phyloP scores from a whole-genome alignment of 2,113 vertebrate species.

The Pteruthius melanotis region DNA sequence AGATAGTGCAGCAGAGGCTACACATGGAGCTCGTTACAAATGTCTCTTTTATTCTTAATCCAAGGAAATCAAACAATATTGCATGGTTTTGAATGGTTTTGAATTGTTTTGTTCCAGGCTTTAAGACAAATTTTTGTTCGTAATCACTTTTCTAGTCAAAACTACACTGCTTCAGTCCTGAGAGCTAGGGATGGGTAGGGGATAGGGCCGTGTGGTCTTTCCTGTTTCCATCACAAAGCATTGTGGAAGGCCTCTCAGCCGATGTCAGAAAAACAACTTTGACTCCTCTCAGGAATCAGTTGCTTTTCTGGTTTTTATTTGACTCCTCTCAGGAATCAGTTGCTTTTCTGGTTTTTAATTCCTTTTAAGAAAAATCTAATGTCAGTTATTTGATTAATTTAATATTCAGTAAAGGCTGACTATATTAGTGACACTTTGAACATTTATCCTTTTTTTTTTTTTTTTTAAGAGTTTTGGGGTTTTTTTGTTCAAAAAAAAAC shows the following conservation, averaged over 20 bases:
- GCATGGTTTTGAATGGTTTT: background rate
- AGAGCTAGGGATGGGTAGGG: background rate
- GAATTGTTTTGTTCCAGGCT: background rate
- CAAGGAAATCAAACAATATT: background rate
- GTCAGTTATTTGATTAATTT: background rate
- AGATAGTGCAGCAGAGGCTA: too few species aligned
- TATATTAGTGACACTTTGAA: background rate
- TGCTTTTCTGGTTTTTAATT: background rate
- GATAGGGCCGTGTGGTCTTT: fast-evolving
- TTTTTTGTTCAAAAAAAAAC: too few species aligned
- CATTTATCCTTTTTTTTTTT: background rate
- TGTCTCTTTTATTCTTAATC: background rate
- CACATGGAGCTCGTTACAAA: background rate
- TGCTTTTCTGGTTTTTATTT: background rate
- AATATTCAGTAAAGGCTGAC: background rate
- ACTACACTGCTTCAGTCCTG: background rate
- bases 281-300: background rate
- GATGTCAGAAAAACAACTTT: background rate
- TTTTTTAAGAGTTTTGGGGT: too few species aligned
- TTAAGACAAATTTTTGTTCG: background rate
- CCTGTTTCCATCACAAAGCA: background rate
- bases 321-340: background rate
- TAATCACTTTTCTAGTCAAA: background rate
- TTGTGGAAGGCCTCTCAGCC: background rate
- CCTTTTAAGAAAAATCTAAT: background rate